Percentiles rank a stretch among this genome's conserved stretches.
Evolutionary conservation across 2,113 vertebrate genomes (phyloP).

Genomic region (Oriolus oriolus): DNA sequence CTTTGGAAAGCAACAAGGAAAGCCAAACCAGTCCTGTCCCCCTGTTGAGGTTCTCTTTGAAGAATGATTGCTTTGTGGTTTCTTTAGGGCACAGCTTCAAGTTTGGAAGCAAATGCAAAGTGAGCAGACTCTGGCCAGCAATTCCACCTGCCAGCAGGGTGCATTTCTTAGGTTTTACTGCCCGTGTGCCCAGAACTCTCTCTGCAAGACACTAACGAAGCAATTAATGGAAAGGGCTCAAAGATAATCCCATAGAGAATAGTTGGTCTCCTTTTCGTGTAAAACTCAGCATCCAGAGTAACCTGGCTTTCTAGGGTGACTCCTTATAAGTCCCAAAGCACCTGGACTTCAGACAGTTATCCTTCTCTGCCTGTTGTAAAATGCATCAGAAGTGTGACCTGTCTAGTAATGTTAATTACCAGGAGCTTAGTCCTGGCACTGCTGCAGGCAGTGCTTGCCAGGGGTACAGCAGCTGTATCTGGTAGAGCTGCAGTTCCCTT

Average conservation of each 20-base stretch:
- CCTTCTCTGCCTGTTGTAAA: neutral
- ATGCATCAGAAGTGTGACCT: neutral
- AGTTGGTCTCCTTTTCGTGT: neutral
- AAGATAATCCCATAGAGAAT: neutral
- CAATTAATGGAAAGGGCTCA: neutral
- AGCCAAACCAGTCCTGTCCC: neutral
- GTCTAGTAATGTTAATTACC: neutral
- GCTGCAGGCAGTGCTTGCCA: neutral
- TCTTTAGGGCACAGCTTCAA: slow-evolving; percentile 2
- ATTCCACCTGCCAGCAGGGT: slow-evolving; percentile 15
- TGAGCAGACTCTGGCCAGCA: neutral
- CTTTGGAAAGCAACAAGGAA: neutral
- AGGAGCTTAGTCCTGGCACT: neutral
- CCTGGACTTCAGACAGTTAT: neutral
- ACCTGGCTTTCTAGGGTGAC: neutral
- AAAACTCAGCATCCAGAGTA: neutral
- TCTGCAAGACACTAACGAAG: neutral
- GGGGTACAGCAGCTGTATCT: neutral
- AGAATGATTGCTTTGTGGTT: slow-evolving; percentile 33
- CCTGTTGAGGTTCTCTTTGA: neutral
- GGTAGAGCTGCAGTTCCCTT: neutral
- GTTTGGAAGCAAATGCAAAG: slow-evolving; percentile 15
- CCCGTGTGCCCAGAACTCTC: neutral
- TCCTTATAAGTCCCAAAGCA: neutral
- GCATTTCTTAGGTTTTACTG: neutral